A percentile compares a stretch with the other conserved stretches of the same genome.
Evolutionary conservation across 2,113 vertebrate species (phyloP).

Genomic region (Gorsachius goisagi): DNA sequence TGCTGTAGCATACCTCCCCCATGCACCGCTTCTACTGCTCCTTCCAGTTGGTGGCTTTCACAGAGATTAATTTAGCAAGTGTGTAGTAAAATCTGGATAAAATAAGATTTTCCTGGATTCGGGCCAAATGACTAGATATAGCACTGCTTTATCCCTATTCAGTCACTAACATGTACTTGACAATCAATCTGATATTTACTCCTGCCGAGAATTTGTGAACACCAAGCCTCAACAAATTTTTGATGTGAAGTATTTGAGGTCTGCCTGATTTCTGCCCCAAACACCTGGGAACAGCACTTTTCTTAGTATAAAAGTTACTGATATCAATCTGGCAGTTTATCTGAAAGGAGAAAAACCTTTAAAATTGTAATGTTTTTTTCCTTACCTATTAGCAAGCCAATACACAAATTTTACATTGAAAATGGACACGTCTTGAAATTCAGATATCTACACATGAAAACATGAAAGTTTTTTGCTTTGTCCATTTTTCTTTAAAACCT

Average conservation of each 20-base stretch:
- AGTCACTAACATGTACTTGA: background rate
- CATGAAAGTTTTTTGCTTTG: background rate
- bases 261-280: background rate
- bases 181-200: background rate
- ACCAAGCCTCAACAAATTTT: background rate
- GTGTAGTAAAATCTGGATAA: conserved; percentile 57
- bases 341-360: background rate
- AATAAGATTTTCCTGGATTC: conserved; percentile 51
- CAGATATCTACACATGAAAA: background rate
- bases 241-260: background rate
- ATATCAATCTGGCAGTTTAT: background rate
- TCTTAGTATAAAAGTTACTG: background rate
- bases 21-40: conserved; percentile 13
- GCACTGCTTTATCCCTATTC: background rate
- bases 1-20: conserved; percentile 47
- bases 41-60: conserved; percentile 56
- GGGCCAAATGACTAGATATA: conserved; percentile 19
- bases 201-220: background rate
- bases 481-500: background rate
- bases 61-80: conserved; percentile 58
- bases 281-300: background rate
- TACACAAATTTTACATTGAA: background rate
- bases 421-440: background rate
- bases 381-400: background rate
- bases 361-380: background rate